phyloP scores from a whole-genome alignment of 1,140 invertebrate genomes.

The Lepidurus couesii region DNA sequence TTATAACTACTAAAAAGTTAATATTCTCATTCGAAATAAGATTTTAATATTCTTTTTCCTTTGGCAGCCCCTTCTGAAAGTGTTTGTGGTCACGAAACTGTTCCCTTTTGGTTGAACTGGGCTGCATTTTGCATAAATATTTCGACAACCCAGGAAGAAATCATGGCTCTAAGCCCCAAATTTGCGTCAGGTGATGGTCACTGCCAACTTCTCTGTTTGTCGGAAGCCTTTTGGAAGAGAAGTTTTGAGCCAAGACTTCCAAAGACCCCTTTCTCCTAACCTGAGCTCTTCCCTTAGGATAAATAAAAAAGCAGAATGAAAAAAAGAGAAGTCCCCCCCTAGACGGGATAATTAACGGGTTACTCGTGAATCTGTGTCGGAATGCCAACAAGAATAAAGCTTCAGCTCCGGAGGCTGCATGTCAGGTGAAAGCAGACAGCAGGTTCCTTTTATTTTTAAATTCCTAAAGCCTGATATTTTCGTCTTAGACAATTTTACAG shows the following conservation, averaged over 20 bases:
- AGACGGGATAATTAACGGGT: conserved; percentile 15
- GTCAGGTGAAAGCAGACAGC: conserved; percentile 17
- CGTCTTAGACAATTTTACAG: background rate
- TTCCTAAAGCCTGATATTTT: background rate
- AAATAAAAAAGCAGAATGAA: background rate
- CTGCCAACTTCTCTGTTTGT: background rate
- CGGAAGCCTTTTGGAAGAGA: background rate
- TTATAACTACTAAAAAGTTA: too few species aligned
- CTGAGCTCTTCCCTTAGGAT: background rate
- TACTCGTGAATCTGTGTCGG: conserved; percentile 21
- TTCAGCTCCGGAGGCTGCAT: conserved; percentile 5
- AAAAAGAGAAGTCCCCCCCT: background rate
- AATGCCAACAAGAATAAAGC: background rate
- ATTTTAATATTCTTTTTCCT: too few species aligned
- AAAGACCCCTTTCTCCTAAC: background rate
- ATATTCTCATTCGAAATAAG: too few species aligned
- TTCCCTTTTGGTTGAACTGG: too few species aligned
- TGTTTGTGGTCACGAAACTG: too few species aligned
- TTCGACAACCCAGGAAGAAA: too few species aligned
- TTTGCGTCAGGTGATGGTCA: background rate
- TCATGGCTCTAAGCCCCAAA: too few species aligned
- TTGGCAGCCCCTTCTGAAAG: too few species aligned
- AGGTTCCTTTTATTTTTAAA: background rate
- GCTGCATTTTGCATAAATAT: too few species aligned
- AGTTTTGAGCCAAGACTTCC: background rate